Evolutionary conservation across 2,797 vertebrate genomes (phyloP).

Genomic region (Hipposideros larvatus): DNA sequence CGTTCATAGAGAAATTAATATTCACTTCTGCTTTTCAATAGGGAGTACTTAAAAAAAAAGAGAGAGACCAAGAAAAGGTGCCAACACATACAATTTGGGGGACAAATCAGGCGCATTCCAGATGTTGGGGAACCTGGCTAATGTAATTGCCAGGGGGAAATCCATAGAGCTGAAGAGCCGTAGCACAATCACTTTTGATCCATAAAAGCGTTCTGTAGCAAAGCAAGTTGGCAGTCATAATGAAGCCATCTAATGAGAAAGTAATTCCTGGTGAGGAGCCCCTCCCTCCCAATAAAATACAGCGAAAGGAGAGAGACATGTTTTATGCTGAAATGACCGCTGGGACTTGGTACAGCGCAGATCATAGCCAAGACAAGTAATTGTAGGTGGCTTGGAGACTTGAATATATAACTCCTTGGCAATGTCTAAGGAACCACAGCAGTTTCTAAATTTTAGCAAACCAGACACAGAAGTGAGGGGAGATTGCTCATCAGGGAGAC

Average conservation of each 20-base stretch:
- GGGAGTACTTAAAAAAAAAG: background rate
- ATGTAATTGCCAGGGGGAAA: background rate
- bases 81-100: constrained; percentile 14
- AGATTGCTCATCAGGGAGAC: constrained; percentile 71
- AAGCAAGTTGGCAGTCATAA: background rate
- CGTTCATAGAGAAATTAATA: constrained; percentile 46
- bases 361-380: constrained; percentile 58
- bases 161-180: background rate
- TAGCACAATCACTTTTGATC: background rate
- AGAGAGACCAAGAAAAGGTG: background rate
- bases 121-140: background rate
- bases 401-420: constrained; percentile 19
- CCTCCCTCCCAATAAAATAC: background rate
- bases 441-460: constrained; percentile 76
- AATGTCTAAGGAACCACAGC: background rate
- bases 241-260: constrained; percentile 47
- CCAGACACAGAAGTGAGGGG: constrained; percentile 62
- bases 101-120: constrained; percentile 57
- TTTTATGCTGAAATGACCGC: constrained; percentile 47
- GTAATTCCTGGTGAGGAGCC: constrained; percentile 44
- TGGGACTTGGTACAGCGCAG: background rate
- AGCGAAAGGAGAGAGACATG: background rate
- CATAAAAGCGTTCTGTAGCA: constrained; percentile 8
- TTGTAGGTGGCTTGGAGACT: constrained; percentile 4
- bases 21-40: constrained; percentile 54